Evolutionary conservation across 2,888 invertebrate genomes (phyloP).

Genomic region (Caenorhabditis auriculariae): DNA sequence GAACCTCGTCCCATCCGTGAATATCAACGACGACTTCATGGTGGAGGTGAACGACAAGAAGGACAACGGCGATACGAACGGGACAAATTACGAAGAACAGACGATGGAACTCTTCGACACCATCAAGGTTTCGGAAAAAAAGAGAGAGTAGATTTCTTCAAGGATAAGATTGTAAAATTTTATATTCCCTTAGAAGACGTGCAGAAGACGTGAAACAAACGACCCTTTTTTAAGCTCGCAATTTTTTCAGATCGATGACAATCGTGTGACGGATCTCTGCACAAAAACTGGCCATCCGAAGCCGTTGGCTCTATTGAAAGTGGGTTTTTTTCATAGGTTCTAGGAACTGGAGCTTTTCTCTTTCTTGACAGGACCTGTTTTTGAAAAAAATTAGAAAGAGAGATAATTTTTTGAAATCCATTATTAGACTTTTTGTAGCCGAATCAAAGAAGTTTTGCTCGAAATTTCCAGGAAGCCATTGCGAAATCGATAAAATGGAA

Average conservation of each 20-base stretch:
- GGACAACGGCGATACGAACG: slow-evolving; percentile 4
- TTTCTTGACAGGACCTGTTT: too few relatives aligned
- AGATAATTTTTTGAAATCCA: too few relatives aligned
- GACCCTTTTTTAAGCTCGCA: background rate
- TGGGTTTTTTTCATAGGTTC: too few relatives aligned
- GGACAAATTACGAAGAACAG: slow-evolving; percentile 20
- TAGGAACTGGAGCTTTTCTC: too few relatives aligned
- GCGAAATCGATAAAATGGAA: too few relatives aligned
- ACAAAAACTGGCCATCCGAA: slow-evolving; percentile 11
- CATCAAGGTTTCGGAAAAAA: slow-evolving; percentile 88
- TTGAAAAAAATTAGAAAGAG: too few relatives aligned
- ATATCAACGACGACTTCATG: slow-evolving; percentile 4
- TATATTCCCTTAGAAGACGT: too few relatives aligned
- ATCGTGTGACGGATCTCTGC: slow-evolving; percentile 12
- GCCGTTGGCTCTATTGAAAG: slow-evolving; percentile 11
- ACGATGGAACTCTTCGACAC: slow-evolving; percentile 72
- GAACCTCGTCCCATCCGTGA: slow-evolving; percentile 19
- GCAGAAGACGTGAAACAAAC: too few relatives aligned
- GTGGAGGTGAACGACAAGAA: slow-evolving; percentile 3
- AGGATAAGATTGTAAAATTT: too few relatives aligned
- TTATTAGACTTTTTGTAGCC: too few relatives aligned
- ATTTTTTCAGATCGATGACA: slow-evolving; percentile 6
- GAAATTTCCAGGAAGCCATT: too few relatives aligned
- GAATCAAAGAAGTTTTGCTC: too few relatives aligned
- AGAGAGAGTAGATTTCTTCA: slow-evolving; percentile 84